Evolutionary conservation across 2,797 vertebrate genomes (phyloP), one percentile per base, ranked within the genome.

Genomic region (Channa striata): DNA sequence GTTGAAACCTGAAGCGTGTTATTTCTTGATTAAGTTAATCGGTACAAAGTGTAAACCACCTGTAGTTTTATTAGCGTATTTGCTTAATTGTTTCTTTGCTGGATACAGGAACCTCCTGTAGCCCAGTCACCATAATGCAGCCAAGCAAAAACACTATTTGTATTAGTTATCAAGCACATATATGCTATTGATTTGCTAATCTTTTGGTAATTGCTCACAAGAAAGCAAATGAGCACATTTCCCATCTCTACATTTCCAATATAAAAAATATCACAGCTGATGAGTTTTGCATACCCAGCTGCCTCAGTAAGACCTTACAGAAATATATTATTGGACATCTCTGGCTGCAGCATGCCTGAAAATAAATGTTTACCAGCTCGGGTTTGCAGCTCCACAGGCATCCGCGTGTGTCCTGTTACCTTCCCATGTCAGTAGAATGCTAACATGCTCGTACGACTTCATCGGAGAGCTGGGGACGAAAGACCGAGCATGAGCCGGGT

Each of bases 281-380:
- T 72, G 70, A 34, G 42, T 70, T 65, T 76, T 73, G 63, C 4
- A 47, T 9, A 59, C 59, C 79, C 65, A 33, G 48, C 76, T 70
- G 70, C 46, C 70, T 71, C 66, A 57, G 43, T 37, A 52, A 58
- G 48, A 61, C 65, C 64, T 47, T 54, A 53, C 13, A 72, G 43
- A 82, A 73, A 76, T 83, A 80, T 81, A 73, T 70, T 77, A 81
- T 44, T 65, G 70, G 64, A 70, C 66, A 65, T 68, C 73, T 78
- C 64, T 83, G 77, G 81, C 80, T 89, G 76, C 54, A 71, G 64
- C 67, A 59, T 74, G 88, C 86, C 68, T 74, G 56, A 76, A 89
- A 91, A 93, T 82, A 91, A 91, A 92, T 90, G 86, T 93, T 93
- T 93, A 91, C 84, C 80, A 90, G 89, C 85, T 90, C 87, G 65